Evolutionary conservation across 2,797 vertebrate genomes (phyloP), one percentile per base, ranked within the genome.

Genomic region (Pampus argenteus): DNA sequence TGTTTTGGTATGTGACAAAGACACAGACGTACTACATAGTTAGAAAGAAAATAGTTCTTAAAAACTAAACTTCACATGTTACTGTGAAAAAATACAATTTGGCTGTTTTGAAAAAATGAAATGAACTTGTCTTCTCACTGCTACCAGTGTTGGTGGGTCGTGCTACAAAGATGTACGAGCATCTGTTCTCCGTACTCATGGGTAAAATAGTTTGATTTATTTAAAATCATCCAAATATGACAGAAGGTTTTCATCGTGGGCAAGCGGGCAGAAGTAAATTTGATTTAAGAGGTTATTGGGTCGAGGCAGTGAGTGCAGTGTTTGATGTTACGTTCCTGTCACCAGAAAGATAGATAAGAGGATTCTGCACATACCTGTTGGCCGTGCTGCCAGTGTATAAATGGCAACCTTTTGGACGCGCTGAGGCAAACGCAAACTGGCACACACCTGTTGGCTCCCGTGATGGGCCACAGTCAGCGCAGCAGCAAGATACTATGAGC

Each of bases 281-380:
- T 89, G 81, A 89, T 89, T 85, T 79, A 78, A 88, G 80, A 89
- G 42, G 81, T 79, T 90, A 84, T 87, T 84, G 72, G 80, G 76
- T 81, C 3, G 60, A 72, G 66, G 69, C 72, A 56, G 74, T 6
- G 68, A 66, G 63, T 74, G 72, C 62, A 29, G 78, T 83, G 89
- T 94, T 95, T 95, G 94, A 95, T 93, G 94, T 94, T 82, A 82
- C 69, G n/a, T 74, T 81, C 65, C 91, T 95, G 93, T 95, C 94
- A 95, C 90, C 93, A 92, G 85, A 75, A 72, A 74, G 73, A 86
- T 82, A 81, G 93, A 95, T 94, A 93, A 93, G 89, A 66, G 85
- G 92, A 95, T 95, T 95, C 94, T 95, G 92, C 93, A 92, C 94
- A 95, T 95, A 94, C 93, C 91, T 91, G 70, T 62, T 76, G 79